These are phyloP conservation scores for Thereva unica DNA, from an alignment of 2,888 invertebrate species.

Conservation along the genomic window DNA sequence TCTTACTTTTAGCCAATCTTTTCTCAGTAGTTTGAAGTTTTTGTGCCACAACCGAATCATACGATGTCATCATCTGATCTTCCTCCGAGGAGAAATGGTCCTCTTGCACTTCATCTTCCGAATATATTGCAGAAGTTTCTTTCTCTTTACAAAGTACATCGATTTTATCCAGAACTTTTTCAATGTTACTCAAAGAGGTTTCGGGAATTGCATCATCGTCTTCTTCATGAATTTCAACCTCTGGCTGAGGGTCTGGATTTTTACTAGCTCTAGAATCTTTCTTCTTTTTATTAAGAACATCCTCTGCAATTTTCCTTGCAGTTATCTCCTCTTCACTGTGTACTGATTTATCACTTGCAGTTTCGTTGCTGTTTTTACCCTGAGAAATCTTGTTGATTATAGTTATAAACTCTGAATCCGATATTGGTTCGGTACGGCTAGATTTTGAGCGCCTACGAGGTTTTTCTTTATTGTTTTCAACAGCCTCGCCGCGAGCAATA, in stretches of 20 bases:
- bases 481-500: conserved; percentile 52
- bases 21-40: not conserved
- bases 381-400: conserved; percentile 47
- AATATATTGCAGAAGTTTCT: not conserved
- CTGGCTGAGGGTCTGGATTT: not conserved
- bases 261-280: not conserved
- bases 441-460: not conserved
- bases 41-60: not conserved
- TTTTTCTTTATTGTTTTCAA: conserved; percentile 48
- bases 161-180: conserved; percentile 10
- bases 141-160: conserved; percentile 2
- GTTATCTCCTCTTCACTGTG: conserved; percentile 46
- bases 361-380: conserved; percentile 22
- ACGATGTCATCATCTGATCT: not conserved
- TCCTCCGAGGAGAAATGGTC: not conserved
- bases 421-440: conserved; percentile 18
- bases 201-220: not conserved
- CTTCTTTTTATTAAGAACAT: conserved; percentile 44
- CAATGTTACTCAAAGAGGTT: not conserved
- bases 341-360: conserved; percentile 46
- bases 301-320: conserved; percentile 53
- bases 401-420: conserved; percentile 49
- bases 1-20: not conserved
- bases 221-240: not conserved
- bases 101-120: conserved; percentile 7